Conservation (phyloP, 2,113 vertebrate species). For the Edolisoma coerulescens region DNA sequence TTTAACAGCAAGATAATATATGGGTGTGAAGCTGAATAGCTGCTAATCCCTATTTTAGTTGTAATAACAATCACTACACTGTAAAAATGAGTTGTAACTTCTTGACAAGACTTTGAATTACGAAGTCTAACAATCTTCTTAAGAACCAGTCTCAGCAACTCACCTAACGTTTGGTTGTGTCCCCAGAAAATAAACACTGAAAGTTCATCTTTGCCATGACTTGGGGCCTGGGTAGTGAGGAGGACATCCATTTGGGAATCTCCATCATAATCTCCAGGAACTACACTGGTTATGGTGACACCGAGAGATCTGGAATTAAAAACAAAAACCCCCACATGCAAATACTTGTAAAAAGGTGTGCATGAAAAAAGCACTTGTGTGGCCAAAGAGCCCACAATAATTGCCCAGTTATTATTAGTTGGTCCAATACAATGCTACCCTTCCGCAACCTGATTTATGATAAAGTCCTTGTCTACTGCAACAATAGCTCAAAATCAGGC, state of each 20-base stretch:
- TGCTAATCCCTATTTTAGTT: not conserved
- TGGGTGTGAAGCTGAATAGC: not conserved
- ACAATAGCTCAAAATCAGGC: not conserved
- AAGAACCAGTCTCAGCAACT: slow-evolving; percentile 16
- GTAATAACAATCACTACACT: not conserved
- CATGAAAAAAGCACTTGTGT: not conserved
- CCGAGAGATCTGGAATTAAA: slow-evolving; percentile 58
- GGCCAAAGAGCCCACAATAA: too few species aligned
- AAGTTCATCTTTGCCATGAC: slow-evolving; percentile 15
- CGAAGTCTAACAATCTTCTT: not conserved
- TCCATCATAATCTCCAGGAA: slow-evolving; percentile 96
- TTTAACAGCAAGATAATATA: not conserved
- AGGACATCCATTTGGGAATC: slow-evolving; percentile 98
- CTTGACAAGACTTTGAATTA: not conserved
- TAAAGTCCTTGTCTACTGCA: not conserved
- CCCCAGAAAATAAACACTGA: slow-evolving; percentile 88
- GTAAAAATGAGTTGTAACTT: not conserved
- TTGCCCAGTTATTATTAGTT: not conserved
- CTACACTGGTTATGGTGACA: slow-evolving; percentile 84
- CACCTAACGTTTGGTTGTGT: slow-evolving; percentile 92
- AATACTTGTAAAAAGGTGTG: not conserved
- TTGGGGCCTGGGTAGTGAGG: slow-evolving; percentile 73
- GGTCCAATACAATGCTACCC: not conserved
- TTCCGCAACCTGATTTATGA: not conserved
- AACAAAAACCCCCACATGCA: not conserved